phyloP scores from a whole-genome alignment of 2,797 vertebrate species.

The Carcharodon carcharias region DNA sequence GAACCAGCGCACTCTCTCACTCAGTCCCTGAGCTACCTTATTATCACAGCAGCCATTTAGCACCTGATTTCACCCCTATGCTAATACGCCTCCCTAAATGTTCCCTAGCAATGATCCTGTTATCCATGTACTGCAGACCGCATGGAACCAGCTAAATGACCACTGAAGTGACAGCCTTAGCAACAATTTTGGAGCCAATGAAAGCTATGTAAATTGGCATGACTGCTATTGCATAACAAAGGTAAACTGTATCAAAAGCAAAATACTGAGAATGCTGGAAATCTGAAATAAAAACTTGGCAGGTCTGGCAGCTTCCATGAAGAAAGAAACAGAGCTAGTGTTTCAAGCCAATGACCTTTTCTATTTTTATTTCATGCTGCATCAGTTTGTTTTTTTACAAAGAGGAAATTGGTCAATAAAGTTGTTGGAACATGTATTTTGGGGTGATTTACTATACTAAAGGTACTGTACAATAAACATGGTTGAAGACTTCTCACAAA shows the following conservation, averaged over 20 bases:
- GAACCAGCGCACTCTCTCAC: no score
- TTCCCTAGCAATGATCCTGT: background rate
- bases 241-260: background rate
- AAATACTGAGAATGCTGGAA: background rate
- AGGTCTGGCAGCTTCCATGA: background rate
- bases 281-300: background rate
- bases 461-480: background rate
- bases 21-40: no score
- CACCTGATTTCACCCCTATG: no score
- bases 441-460: background rate
- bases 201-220: background rate
- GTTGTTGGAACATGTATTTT: background rate
- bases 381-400: background rate
- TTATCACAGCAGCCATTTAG: no score
- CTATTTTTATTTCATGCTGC: background rate
- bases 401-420: background rate
- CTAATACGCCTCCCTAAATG: no score
- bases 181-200: background rate
- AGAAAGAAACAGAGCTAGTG: no score
- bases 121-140: background rate
- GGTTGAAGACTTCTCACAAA: background rate
- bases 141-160: background rate
- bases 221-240: no score
- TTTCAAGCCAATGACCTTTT: background rate
- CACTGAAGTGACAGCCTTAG: background rate